Evolutionary conservation across 2,113 vertebrate species (phyloP).

Genomic region (Leptodactylus fuscus): DNA sequence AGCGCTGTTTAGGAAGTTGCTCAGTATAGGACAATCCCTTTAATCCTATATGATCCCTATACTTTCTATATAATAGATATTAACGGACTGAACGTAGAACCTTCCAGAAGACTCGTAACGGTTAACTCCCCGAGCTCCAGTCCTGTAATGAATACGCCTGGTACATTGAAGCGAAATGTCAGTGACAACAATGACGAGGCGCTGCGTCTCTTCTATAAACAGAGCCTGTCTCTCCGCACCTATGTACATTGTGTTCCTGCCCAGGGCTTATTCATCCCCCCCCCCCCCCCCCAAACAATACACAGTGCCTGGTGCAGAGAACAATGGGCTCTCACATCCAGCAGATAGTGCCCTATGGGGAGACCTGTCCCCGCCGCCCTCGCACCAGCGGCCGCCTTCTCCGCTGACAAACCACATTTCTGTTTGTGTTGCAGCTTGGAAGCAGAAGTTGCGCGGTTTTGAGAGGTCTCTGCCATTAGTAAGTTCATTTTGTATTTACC

Average conservation of each 20-base stretch:
- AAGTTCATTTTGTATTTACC: conserved; percentile 75
- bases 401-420: conserved; percentile 62
- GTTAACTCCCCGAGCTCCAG: not conserved
- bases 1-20: too few relatives aligned
- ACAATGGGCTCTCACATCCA: not conserved
- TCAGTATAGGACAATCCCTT: too few relatives aligned
- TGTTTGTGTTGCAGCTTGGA: conserved; percentile 90
- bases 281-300: conserved; percentile 3
- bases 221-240: not conserved
- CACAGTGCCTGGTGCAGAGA: not conserved
- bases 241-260: not conserved
- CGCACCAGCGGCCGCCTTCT: not conserved
- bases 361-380: not conserved
- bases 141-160: not conserved
- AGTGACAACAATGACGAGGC: not conserved
- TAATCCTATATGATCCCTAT: too few relatives aligned
- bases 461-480: conserved; percentile 82
- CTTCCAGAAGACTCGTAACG: too few relatives aligned
- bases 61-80: too few relatives aligned
- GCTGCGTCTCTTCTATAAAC: not conserved
- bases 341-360: conserved; percentile 31
- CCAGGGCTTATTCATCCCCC: not conserved
- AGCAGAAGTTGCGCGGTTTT: conserved; percentile 89
- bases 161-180: not conserved
- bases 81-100: too few relatives aligned